Percentiles rank a stretch among this genome's conserved stretches.
Conservation (phyloP, 2,888 invertebrate genomes). For the Caenorhabditis afra region DNA sequence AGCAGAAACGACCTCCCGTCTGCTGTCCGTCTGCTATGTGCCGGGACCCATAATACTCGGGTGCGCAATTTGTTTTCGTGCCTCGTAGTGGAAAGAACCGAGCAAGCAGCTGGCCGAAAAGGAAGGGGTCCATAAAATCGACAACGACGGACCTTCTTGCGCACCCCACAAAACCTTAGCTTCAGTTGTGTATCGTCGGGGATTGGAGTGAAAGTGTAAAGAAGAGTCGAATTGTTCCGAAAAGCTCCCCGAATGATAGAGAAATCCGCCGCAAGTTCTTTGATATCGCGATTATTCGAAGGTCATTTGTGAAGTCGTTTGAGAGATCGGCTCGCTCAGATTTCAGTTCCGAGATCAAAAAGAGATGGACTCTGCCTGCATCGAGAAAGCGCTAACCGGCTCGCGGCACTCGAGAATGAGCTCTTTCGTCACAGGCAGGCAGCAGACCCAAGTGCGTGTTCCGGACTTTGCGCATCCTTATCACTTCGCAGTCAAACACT, state of each 20-base stretch:
- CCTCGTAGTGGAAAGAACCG: background rate
- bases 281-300: no score
- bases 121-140: slow-evolving; percentile 26
- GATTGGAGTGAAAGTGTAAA: no score
- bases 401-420: slow-evolving; percentile 25
- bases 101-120: background rate
- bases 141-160: background rate
- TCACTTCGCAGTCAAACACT: slow-evolving; percentile 31
- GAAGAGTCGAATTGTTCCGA: no score
- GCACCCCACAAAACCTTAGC: background rate
- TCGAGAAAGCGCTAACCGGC: slow-evolving; percentile 15
- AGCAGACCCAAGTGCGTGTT: slow-evolving; percentile 38
- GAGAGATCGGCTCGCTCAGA: background rate
- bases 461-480: slow-evolving; percentile 47
- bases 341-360: slow-evolving; percentile 1
- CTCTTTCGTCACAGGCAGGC: slow-evolving; percentile 9
- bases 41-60: slow-evolving; percentile 28
- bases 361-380: background rate
- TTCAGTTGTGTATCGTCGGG: no score
- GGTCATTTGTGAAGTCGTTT: background rate
- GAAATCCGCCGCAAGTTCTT: no score
- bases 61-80: slow-evolving; percentile 32
- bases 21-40: slow-evolving; percentile 13
- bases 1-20: slow-evolving; percentile 5
- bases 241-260: no score